Percentiles rank a stretch among this genome's conserved stretches.
These are phyloP conservation scores for Orchesella cincta DNA, from an alignment of 1,140 invertebrate genomes.

Conservation along the genomic window DNA sequence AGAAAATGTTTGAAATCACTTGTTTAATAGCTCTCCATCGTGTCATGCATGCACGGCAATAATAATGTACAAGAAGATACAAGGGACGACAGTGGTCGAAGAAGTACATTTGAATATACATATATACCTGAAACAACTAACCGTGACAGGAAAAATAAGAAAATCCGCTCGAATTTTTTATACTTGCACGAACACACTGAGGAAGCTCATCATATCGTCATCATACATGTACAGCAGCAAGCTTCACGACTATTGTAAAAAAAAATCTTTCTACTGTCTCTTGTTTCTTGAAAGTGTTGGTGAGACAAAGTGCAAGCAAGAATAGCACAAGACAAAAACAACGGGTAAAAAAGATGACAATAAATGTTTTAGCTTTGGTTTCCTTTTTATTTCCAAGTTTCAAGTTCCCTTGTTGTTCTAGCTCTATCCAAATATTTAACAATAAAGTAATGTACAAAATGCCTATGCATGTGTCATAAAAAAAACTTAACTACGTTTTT, in stretches of 20 bases:
- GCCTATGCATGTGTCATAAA: no score
- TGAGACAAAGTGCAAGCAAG: conserved; percentile 6
- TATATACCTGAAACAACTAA: conserved; percentile 18
- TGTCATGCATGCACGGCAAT: neutral
- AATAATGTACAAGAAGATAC: neutral
- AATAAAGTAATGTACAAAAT: no score
- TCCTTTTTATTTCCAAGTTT: neutral
- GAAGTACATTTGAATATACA: neutral
- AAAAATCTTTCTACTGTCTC: neutral
- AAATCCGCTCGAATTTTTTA: neutral
- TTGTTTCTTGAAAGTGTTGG: neutral
- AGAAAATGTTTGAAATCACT: neutral
- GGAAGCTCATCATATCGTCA: neutral
- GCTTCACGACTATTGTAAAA: neutral
- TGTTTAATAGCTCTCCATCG: conserved; percentile 3
- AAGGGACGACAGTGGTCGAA: neutral
- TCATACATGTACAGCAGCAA: neutral
- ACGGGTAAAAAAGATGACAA: neutral
- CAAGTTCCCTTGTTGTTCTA: neutral
- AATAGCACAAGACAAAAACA: neutral
- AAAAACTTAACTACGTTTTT: neutral
- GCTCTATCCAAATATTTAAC: no score
- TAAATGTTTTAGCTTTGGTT: neutral
- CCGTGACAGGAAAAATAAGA: neutral
- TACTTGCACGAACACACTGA: neutral